Conservation (phyloP, 92 coral and sea anemone genomes). For the Zoanthus solanderi region DNA sequence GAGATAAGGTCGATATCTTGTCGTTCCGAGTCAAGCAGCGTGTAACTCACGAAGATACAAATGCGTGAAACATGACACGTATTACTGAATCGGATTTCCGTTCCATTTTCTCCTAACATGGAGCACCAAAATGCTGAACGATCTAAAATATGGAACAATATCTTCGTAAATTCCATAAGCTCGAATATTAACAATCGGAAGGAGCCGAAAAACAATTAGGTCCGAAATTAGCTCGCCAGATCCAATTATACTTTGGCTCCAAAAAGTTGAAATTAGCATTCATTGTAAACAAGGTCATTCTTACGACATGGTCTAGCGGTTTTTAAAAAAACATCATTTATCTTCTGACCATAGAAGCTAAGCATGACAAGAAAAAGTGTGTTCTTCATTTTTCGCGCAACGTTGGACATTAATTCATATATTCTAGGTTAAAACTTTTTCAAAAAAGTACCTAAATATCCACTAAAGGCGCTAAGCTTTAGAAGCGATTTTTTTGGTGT, state of each 20-base stretch:
- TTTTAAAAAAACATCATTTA: neutral
- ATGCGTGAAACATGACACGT: neutral
- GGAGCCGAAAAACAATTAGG: slow-evolving; percentile 18
- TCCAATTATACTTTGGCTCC: neutral
- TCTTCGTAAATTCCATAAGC: slow-evolving; percentile 20
- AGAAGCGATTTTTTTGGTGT: too few species aligned
- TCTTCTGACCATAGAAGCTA: neutral
- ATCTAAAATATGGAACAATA: neutral
- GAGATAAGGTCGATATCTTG: slow-evolving; percentile 17
- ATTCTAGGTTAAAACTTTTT: too few species aligned
- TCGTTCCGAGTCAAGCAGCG: slow-evolving; percentile 12
- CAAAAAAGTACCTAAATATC: too few species aligned
- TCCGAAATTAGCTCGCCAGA: neutral
- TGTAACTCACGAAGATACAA: slow-evolving; percentile 7
- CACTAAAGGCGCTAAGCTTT: too few species aligned
- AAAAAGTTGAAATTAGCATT: slow-evolving; percentile 15
- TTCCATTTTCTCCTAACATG: slow-evolving; percentile 16
- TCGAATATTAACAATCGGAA: neutral
- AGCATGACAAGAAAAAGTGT: neutral
- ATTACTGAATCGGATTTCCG: slow-evolving; percentile 17
- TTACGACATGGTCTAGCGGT: neutral
- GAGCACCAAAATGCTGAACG: neutral
- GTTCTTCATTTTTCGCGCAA: neutral
- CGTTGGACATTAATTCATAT: neutral
- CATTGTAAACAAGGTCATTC: neutral